phyloP scores from a whole-genome alignment of 1,140 invertebrate genomes.

The Zaprionus nigranus region DNA sequence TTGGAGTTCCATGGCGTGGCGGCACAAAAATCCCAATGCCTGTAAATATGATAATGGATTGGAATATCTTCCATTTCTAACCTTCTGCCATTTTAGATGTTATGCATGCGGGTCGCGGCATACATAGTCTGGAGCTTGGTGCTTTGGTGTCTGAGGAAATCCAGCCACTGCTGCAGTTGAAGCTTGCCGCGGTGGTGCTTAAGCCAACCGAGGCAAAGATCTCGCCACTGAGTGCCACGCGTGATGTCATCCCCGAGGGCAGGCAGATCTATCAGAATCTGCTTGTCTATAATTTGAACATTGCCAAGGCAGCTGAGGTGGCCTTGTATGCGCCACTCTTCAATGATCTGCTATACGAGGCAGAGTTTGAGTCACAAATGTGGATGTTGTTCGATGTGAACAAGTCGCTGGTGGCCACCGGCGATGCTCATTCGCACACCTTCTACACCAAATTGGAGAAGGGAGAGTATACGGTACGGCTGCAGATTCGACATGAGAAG shows the following conservation, averaged over 20 bases:
- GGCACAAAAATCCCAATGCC: slow-evolving; percentile 86
- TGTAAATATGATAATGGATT: slow-evolving; percentile 59
- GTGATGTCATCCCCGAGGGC: slow-evolving; percentile 94
- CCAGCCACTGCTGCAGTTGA: slow-evolving; percentile 90
- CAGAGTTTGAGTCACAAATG: slow-evolving; percentile 97
- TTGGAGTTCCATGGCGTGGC: slow-evolving; percentile 93
- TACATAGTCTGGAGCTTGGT: slow-evolving; percentile 90
- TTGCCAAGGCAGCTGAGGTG: slow-evolving; percentile 93
- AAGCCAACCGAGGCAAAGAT: slow-evolving; percentile 93
- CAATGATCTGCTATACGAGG: slow-evolving; percentile 95
- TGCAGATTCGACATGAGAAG: slow-evolving; percentile 96
- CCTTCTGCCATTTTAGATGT: slow-evolving; percentile 62
- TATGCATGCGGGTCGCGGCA: slow-evolving; percentile 91
- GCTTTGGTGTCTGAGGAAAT: slow-evolving; percentile 92
- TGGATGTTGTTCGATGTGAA: slow-evolving; percentile 98
- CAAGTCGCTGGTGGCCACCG: slow-evolving; percentile 93
- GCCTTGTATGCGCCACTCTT: slow-evolving; percentile 89
- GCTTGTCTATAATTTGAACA: slow-evolving; percentile 93
- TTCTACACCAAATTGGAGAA: slow-evolving; percentile 94
- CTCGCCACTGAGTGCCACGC: slow-evolving; percentile 87
- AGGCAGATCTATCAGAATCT: slow-evolving; percentile 96
- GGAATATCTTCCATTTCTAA: too few species aligned
- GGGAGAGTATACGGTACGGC: slow-evolving; percentile 95
- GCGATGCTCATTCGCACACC: slow-evolving; percentile 96
- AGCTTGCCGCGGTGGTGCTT: slow-evolving; percentile 91